phyloP scores from a whole-genome alignment of 2,888 invertebrate species.

The Elegia similella region DNA sequence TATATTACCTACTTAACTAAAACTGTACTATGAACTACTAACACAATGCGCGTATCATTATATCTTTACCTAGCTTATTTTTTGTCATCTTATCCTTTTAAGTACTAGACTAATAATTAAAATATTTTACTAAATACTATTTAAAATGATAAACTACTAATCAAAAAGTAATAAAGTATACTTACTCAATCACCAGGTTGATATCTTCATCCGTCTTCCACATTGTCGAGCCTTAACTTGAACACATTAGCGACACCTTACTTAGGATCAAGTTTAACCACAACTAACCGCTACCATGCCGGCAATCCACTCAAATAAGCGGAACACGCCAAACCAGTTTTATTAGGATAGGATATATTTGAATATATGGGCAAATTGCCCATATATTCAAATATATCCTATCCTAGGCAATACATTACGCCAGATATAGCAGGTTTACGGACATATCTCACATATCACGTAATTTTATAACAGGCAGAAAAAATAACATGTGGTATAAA shows the following conservation, averaged over 20 bases:
- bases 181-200: conserved; percentile 26
- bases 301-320: not conserved
- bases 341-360: conserved; percentile 8
- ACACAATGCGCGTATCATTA: too few relatives aligned
- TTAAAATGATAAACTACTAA: not conserved
- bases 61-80: too few relatives aligned
- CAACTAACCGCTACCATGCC: conserved; percentile 4
- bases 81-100: too few relatives aligned
- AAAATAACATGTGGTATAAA: too few relatives aligned
- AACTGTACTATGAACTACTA: too few relatives aligned
- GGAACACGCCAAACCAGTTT: conserved; percentile 12
- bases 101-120: too few relatives aligned
- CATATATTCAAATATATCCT: too few relatives aligned
- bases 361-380: too few relatives aligned
- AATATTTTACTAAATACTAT: not conserved
- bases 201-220: conserved; percentile 24
- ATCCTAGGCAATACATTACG: too few relatives aligned
- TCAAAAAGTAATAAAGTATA: conserved; percentile 2
- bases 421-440: not conserved
- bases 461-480: not conserved
- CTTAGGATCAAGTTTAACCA: not conserved
- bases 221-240: conserved; percentile 18
- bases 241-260: not conserved
- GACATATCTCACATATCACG: conserved; percentile 12
- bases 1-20: too few relatives aligned